Evolutionary conservation across 2,113 vertebrate genomes (phyloP).

Genomic region (Pimephales promelas): DNA sequence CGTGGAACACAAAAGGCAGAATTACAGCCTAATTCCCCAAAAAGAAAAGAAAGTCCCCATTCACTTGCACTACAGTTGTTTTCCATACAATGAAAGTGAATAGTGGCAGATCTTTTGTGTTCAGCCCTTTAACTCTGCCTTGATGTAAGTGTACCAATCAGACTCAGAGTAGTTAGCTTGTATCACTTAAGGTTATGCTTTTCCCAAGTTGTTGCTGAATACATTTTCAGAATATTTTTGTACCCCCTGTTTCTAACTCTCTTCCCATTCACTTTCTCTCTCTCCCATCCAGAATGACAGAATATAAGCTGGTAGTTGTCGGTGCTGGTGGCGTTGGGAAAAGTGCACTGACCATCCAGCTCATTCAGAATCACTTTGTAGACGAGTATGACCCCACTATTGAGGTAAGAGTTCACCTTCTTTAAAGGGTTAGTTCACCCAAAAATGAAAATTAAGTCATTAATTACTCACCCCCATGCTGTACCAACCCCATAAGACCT

Average conservation of each 20-base stretch:
- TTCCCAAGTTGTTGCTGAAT: neutral
- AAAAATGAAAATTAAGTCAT: too few species aligned
- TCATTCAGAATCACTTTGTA: conserved; percentile 86
- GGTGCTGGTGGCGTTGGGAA: conserved; percentile 86
- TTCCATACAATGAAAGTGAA: neutral
- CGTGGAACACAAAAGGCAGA: neutral
- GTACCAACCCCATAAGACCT: too few species aligned
- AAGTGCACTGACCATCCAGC: conserved; percentile 85
- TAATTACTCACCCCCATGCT: too few species aligned
- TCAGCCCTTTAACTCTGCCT: neutral
- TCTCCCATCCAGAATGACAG: conserved; percentile 76
- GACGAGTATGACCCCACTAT: conserved; percentile 81
- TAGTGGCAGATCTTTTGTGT: neutral
- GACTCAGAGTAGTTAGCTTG: neutral
- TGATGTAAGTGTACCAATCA: neutral
- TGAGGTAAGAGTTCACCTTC: conserved; percentile 66
- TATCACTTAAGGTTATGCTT: neutral
- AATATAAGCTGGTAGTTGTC: conserved; percentile 86
- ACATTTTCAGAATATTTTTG: neutral
- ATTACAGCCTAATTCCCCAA: neutral
- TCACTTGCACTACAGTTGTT: neutral
- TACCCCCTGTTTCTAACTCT: neutral
- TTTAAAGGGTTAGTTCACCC: too few species aligned
- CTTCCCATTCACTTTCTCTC: neutral
- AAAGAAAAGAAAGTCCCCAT: too few species aligned